Percentiles rank a stretch among this genome's conserved stretches.
These are phyloP conservation scores for Bathynomus jamesi DNA, from an alignment of 1,140 invertebrate species.

Conservation along the genomic window DNA sequence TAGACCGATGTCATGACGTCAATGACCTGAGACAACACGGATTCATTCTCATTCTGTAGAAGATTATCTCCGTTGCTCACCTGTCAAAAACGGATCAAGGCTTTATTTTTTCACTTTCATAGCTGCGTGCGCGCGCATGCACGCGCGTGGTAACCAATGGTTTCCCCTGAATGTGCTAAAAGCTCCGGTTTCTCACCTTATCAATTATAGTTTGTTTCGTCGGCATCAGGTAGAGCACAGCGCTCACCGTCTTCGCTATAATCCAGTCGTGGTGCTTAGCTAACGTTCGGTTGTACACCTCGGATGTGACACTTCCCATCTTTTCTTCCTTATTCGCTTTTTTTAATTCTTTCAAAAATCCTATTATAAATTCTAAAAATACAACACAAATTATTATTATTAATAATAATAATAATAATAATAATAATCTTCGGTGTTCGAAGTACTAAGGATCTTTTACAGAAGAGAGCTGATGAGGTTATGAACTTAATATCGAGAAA, in stretches of 20 bases:
- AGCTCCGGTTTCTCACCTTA: no score
- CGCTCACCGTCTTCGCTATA: constrained; percentile 27
- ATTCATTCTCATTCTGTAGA: neutral
- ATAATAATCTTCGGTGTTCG: neutral
- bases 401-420: neutral
- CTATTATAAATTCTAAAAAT: constrained; percentile 27
- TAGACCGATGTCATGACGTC: constrained; percentile 29
- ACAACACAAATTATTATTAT: neutral
- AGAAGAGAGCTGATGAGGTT: no score
- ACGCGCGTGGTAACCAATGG: no score
- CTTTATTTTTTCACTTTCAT: no score
- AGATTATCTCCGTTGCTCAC: neutral
- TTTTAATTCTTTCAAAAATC: constrained; percentile 22
- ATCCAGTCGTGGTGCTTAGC: constrained; percentile 30
- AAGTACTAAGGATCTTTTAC: neutral
- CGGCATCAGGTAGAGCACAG: constrained; percentile 30
- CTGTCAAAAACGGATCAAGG: no score
- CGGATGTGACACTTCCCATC: constrained; percentile 20
- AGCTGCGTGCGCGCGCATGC: no score
- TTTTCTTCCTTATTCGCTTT: constrained; percentile 18
- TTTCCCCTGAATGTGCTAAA: no score
- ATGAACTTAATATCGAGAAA: no score
- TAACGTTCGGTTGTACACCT: constrained; percentile 27
- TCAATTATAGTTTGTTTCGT: constrained; percentile 29
- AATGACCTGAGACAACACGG: constrained; percentile 17